These are phyloP conservation scores for Monoplex corrugatus DNA, from an alignment of 2,888 invertebrate species.

Conservation along the genomic window DNA sequence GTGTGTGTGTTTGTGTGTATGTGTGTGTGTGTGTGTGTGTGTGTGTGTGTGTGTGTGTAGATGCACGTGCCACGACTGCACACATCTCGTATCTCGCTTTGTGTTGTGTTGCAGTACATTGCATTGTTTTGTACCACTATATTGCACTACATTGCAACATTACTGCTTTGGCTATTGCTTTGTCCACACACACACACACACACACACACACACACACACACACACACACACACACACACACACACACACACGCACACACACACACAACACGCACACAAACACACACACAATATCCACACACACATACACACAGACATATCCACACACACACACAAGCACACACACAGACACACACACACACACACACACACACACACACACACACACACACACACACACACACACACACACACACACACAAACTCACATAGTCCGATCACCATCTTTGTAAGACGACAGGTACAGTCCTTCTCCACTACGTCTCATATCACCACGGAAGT, in stretches of 20 bases:
- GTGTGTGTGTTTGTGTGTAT: conserved; percentile 9
- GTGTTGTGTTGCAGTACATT: no score
- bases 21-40: conserved; percentile 22
- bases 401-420: neutral
- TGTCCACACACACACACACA: neutral
- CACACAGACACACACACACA: neutral
- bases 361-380: neutral
- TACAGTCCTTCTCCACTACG: conserved; percentile 60
- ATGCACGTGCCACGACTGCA: no score
- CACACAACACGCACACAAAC: no score
- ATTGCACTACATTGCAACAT: no score
- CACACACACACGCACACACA: neutral
- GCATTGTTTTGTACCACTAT: no score
- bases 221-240: neutral
- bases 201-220: neutral
- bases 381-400: neutral
- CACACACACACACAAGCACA: neutral
- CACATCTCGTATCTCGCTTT: no score
- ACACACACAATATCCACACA: neutral
- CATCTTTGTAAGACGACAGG: conserved; percentile 33
- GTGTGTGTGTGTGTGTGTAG: neutral
- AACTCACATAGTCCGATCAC: conserved; percentile 15
- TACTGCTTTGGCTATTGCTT: no score
- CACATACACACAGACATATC: neutral
- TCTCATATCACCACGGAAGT: conserved; percentile 88